Evolutionary conservation across 92 coral and sea anemone species (phyloP), one percentile per base, ranked within the genome.

Genomic region (Phenganax marumi): DNA sequence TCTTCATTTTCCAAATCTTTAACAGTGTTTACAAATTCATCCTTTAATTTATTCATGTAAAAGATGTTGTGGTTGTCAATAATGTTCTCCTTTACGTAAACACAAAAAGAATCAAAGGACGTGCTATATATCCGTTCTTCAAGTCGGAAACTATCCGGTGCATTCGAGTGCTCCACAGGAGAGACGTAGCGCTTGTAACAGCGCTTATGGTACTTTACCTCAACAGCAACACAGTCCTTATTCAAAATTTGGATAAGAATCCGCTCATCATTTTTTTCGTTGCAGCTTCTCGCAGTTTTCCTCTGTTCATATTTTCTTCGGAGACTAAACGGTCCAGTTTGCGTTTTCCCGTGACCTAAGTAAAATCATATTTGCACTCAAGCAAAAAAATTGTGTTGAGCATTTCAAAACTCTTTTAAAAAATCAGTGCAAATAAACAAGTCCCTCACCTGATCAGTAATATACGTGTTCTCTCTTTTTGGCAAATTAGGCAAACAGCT

Each of bases 401-500:
- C 43, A 33, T 1, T 33, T 33, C 1, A 26, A 46, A 9, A 70
- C 10, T 70, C 1, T 1, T 1, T 12, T 0, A 19, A 13, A 1
- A 25, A 39, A 17, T 39, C 75, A 13, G 16, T 33, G 11, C 0
- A 70, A 70, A 11, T 33, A 12, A 33, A 70, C 25, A 70, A 11
- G 14, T 7, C 50, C 50, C 87, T 86, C 74, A 86, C 87, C 84
- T 68, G 54, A 33, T 86, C 89, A 61, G 87, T 83, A 62, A 87
- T 51, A 62, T 75, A 87, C 52, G 87, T 50, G 73, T 86, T 86
- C 55, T 87, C 81, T 75, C 84, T 33, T 58, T 33, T 58, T 87
- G 84, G 68, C 87, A 83, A 78, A 87, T 84, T 13, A 87, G 54
- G 68, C 87, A 87, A 43, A 82, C 50, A 63, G 90, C 87, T 43